Percentiles rank a stretch among this genome's conserved stretches.
These are phyloP conservation scores for Eupsittula cactorum DNA, from an alignment of 2,113 vertebrate genomes.

Conservation along the genomic window DNA sequence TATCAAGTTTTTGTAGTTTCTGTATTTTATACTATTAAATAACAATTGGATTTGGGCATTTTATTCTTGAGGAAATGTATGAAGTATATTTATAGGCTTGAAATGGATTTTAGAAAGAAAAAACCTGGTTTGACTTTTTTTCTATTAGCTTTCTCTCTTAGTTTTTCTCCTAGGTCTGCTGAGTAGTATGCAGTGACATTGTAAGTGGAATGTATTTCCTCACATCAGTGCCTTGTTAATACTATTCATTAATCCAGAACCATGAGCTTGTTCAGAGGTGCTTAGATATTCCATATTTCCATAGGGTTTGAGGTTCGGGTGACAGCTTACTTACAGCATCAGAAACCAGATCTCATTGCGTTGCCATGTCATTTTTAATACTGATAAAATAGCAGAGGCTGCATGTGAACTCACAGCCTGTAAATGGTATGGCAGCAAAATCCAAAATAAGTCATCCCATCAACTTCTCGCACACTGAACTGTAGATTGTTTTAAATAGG, in stretches of 20 bases:
- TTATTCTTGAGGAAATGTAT: slow-evolving; percentile 2
- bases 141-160: slow-evolving; percentile 53
- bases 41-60: not conserved
- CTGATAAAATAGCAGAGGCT: slow-evolving; percentile 64
- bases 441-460: not conserved
- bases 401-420: slow-evolving; percentile 29
- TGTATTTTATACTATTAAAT: slow-evolving; percentile 6
- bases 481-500: not conserved
- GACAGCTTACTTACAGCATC: slow-evolving; percentile 73
- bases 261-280: slow-evolving; percentile 67
- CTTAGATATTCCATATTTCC: slow-evolving; percentile 75
- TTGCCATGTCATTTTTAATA: slow-evolving; percentile 74
- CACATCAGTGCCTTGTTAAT: slow-evolving; percentile 77
- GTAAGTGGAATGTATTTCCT: slow-evolving; percentile 71
- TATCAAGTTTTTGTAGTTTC: slow-evolving; percentile 20
- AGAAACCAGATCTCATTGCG: slow-evolving; percentile 54
- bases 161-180: slow-evolving; percentile 71
- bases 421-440: not conserved
- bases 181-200: slow-evolving; percentile 57
- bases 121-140: not conserved
- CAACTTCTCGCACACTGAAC: not conserved
- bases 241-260: slow-evolving; percentile 79
- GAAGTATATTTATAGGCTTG: slow-evolving; percentile 7
- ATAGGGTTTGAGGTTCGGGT: slow-evolving; percentile 51
- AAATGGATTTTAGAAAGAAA: not conserved